Evolutionary conservation across 2,888 invertebrate genomes (phyloP).

Genomic region (Euclidia mi): DNA sequence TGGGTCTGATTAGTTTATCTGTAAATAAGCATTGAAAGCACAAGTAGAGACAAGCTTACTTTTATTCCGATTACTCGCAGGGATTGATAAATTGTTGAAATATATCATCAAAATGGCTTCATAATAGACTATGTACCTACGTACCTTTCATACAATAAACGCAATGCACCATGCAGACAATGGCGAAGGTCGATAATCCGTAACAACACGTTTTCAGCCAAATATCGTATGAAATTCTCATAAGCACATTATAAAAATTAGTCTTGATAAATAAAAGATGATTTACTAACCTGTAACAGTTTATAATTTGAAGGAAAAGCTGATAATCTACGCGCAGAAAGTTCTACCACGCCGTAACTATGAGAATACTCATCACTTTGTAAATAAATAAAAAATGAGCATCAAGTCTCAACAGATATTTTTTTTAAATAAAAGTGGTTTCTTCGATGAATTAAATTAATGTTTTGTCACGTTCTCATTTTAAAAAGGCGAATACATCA

Average conservation of each 20-base stretch:
- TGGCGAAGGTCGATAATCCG: constrained; percentile 88
- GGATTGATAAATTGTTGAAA: constrained; percentile 21
- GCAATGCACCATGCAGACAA: constrained; percentile 90
- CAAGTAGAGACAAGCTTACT: not conserved
- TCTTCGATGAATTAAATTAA: constrained; percentile 84
- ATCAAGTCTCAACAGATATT: constrained; percentile 86
- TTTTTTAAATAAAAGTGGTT: constrained; percentile 86
- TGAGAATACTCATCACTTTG: constrained; percentile 89
- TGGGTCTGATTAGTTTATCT: not conserved
- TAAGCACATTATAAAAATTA: constrained; percentile 26
- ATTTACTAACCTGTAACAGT: constrained; percentile 85
- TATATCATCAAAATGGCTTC: constrained; percentile 59
- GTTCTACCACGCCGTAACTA: constrained; percentile 89
- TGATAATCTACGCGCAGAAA: constrained; percentile 84
- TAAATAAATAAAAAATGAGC: constrained; percentile 90
- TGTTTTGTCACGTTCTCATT: constrained; percentile 90
- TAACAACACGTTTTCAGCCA: constrained; percentile 61
- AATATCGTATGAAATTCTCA: constrained; percentile 38
- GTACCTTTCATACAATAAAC: constrained; percentile 76
- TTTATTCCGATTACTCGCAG: not conserved
- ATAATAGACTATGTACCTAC: constrained; percentile 52
- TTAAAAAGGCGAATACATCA: constrained; percentile 88
- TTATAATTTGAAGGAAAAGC: constrained; percentile 82
- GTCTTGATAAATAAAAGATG: constrained; percentile 42
- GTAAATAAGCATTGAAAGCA: not conserved